phyloP scores from a whole-genome alignment of 2,797 vertebrate genomes.

The Melanogrammus aeglefinus region DNA sequence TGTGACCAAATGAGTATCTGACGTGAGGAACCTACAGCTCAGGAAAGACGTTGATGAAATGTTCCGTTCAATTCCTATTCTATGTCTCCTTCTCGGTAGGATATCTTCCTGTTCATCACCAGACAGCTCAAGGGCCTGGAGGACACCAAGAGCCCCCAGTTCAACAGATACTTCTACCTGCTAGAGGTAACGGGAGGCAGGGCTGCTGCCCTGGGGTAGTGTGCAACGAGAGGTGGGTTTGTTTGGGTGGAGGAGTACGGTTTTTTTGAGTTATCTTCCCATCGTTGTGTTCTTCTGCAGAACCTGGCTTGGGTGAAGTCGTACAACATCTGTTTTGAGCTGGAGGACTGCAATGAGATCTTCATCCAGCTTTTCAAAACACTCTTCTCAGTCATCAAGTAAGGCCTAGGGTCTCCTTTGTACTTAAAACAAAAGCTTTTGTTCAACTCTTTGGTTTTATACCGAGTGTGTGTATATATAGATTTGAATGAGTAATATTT shows the following conservation, averaged over 20 bases:
- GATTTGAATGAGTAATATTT: not conserved
- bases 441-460: not conserved
- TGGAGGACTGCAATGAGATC: slow-evolving; percentile 99
- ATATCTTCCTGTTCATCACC: slow-evolving; percentile 99
- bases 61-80: not conserved
- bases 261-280: not conserved
- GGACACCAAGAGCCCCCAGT: slow-evolving; percentile 99
- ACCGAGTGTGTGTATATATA: not conserved
- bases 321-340: slow-evolving; percentile 99
- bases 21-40: not conserved
- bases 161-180: slow-evolving; percentile 99
- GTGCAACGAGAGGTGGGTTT: not conserved
- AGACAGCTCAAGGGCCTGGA: slow-evolving; percentile 97
- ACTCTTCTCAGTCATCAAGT: slow-evolving; percentile 98
- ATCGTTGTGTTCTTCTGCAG: slow-evolving; percentile 63
- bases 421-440: not conserved
- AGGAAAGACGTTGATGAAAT: not conserved
- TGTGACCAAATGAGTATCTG: not conserved
- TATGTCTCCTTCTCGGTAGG: slow-evolving; percentile 72
- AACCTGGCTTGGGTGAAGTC: slow-evolving; percentile 99
- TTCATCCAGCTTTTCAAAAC: slow-evolving; percentile 99
- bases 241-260: not conserved
- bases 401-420: slow-evolving; percentile 53
- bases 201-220: not conserved
- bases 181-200: slow-evolving; percentile 82